Evolutionary conservation across 37 sponge, comb jelly and placozoan genomes (phyloP), one percentile per base, ranked within the genome.

Genomic region (Chondrosia reniformis): DNA sequence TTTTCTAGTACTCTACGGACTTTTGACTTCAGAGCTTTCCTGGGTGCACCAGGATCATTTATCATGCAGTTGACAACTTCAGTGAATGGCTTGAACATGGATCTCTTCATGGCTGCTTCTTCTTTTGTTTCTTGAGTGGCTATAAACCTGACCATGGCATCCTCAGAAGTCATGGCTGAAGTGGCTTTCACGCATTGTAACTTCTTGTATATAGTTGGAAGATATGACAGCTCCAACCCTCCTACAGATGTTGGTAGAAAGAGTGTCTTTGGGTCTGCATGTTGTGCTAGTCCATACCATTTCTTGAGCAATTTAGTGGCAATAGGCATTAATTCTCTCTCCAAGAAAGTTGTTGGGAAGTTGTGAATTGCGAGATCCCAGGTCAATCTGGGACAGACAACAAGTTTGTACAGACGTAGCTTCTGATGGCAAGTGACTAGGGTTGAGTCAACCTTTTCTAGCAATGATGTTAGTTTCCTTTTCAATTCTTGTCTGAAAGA

Each of bases 261-360:
- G 15, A 79, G 43, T 4, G 54, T 31, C 4, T 63, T 24, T 17
- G 80, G 31, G 34, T 40, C 67, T 9, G 80, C 80, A 15, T 45
- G 1, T 9, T 37, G 3, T 3, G 80, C 67, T 33, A 79, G 57
- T 3, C 80, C 80, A 32, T 67, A 5, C 80, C 80, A 79, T 28
- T 38, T 40, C 67, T 79, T 79, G 41, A 79, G 80, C 38, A 34
- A 79, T n/a, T 37, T 31, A 25, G 80, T 79, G 4, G 69, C 80
- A 52, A 66, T 21, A 10, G 80, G 33, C 8, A 67, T 67, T 4
- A 65, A 55, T 17, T 2, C 49, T 19, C 19, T 46, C 17, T 21
- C 32, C 32, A 79, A 34, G 67, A 67, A 79, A 4, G 80, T 39
- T 52, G 66, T 46, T 25, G 80, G 34, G n/a, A 65, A 38, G 22